phyloP scores from a whole-genome alignment of 2,797 vertebrate genomes.

The Myotis myotis region DNA sequence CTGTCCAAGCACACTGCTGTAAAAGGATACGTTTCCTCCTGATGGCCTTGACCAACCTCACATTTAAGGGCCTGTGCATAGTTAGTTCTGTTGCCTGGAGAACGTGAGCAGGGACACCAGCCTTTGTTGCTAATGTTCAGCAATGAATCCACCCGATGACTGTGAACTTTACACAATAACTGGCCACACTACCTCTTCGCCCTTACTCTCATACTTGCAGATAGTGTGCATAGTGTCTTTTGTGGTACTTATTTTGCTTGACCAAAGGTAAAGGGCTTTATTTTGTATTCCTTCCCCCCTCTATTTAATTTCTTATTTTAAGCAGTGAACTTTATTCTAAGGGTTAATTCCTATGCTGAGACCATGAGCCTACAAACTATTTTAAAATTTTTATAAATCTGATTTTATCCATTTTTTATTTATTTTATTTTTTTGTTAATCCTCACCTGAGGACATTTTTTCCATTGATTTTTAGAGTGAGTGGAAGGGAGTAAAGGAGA shows the following conservation, averaged over 20 bases:
- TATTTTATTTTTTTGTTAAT: neutral
- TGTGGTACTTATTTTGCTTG: neutral
- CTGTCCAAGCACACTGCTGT: neutral
- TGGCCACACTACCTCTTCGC: neutral
- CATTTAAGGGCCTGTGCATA: neutral
- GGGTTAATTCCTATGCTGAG: neutral
- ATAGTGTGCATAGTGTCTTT: neutral
- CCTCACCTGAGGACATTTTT: neutral
- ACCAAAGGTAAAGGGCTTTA: neutral
- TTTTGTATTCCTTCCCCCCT: neutral
- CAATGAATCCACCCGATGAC: neutral
- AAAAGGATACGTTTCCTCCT: neutral
- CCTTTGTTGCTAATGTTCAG: neutral
- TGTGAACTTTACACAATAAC: neutral
- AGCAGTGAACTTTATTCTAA: neutral
- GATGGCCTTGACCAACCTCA: neutral
- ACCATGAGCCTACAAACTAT: neutral
- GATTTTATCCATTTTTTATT: conserved; percentile 35
- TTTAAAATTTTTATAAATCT: neutral
- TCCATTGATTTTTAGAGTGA: neutral
- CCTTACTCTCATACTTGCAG: neutral
- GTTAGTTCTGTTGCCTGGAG: neutral
- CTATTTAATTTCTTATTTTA: neutral
- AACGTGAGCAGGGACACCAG: neutral
- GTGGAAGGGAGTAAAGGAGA: neutral